A percentile compares a stretch with the other conserved stretches of the same genome.
Evolutionary conservation across 2,113 vertebrate species (phyloP).

Genomic region (Tupaia chinensis): DNA sequence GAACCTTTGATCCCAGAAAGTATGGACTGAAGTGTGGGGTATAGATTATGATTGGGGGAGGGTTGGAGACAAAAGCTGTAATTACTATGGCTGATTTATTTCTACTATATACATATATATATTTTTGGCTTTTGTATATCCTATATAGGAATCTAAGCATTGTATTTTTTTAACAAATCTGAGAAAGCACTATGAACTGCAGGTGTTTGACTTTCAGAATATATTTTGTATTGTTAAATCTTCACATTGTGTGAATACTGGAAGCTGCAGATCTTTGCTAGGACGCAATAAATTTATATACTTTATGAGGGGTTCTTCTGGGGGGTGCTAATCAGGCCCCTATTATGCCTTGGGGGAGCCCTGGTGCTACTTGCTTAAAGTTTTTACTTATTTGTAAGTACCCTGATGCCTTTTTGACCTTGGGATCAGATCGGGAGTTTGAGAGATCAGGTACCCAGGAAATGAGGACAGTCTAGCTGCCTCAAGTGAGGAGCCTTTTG

Average conservation of each 20-base stretch:
- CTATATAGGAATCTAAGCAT: conserved; percentile 86
- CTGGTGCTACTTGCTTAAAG: conserved; percentile 78
- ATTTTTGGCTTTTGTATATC: conserved; percentile 87
- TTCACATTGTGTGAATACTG: conserved; percentile 78
- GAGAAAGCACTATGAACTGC: conserved; percentile 85
- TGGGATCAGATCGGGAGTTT: conserved; percentile 62
- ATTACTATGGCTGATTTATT: conserved; percentile 82
- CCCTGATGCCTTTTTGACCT: conserved; percentile 74
- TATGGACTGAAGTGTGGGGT: conserved; percentile 73
- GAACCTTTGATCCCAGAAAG: conserved; percentile 69
- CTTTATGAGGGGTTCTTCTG: conserved; percentile 75
- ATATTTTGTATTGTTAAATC: conserved; percentile 84
- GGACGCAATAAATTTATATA: conserved; percentile 79
- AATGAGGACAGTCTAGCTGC: conserved; percentile 46
- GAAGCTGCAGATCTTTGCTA: conserved; percentile 79
- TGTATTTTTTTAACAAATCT: conserved; percentile 88
- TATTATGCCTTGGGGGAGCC: conserved; percentile 69
- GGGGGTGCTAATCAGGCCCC: conserved; percentile 78
- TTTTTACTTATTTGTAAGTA: conserved; percentile 73
- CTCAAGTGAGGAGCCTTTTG: conserved; percentile 52
- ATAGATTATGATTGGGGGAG: conserved; percentile 78
- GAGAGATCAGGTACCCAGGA: conserved; percentile 67
- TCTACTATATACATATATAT: conserved; percentile 85
- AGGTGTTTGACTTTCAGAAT: conserved; percentile 80
- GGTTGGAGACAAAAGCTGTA: conserved; percentile 79